phyloP scores from a whole-genome alignment of 2,888 invertebrate genomes.

The Campaea margaritaria region DNA sequence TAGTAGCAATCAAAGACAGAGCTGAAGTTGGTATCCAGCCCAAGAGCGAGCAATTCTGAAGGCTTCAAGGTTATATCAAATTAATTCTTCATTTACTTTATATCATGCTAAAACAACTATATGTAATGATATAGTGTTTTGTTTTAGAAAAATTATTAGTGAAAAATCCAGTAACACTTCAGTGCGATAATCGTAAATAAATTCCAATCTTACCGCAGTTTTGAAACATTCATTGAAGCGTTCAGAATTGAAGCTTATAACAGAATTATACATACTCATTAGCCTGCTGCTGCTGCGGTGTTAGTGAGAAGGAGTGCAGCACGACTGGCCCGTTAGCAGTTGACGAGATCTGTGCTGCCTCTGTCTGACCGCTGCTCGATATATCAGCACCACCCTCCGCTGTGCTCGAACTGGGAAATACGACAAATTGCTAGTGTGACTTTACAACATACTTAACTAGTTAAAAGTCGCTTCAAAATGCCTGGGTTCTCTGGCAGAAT shows the following conservation, averaged over 20 bases:
- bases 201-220: too few species aligned
- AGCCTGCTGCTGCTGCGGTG: constrained; percentile 68
- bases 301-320: constrained; percentile 70
- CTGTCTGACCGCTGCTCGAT: constrained; percentile 75
- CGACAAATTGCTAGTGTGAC: background rate
- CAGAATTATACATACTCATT: constrained; percentile 68
- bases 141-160: background rate
- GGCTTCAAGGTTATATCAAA: constrained; percentile 17
- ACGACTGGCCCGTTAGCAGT: constrained; percentile 76
- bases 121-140: too few species aligned
- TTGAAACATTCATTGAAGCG: constrained; percentile 18
- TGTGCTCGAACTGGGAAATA: constrained; percentile 73
- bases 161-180: constrained; percentile 2
- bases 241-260: constrained; percentile 26
- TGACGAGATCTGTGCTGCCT: constrained; percentile 74
- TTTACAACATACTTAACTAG: too few species aligned
- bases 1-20: background rate
- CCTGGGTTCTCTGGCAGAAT: too few species aligned
- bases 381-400: constrained; percentile 78
- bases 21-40: constrained; percentile 19
- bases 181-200: too few species aligned
- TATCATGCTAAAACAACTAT: too few species aligned
- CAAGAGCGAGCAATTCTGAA: constrained; percentile 20
- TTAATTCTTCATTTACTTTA: background rate
- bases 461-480: too few species aligned